A percentile compares a stretch with the other conserved stretches of the same genome.
These are phyloP conservation scores for Sarcophilus harrisii DNA, from an alignment of 2,797 vertebrate genomes.

Conservation along the genomic window DNA sequence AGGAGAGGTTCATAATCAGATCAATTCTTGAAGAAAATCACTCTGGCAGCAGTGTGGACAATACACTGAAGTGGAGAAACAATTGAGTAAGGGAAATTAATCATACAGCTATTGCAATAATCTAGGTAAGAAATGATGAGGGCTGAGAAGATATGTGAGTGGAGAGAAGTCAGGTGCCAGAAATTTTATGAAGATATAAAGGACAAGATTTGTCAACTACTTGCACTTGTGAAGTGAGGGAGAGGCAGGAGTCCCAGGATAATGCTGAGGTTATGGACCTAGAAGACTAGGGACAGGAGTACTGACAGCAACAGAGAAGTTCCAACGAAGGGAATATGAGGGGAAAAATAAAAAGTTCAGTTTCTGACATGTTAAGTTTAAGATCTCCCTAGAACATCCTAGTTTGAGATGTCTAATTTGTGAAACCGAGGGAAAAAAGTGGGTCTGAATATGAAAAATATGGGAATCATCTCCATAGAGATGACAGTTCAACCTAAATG, in stretches of 20 bases:
- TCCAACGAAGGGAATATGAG: neutral
- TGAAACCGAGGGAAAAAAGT: neutral
- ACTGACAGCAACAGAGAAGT: neutral
- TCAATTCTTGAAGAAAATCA: neutral
- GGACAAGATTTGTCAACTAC: neutral
- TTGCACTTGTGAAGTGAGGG: neutral
- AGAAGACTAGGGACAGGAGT: neutral
- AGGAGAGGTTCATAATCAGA: neutral
- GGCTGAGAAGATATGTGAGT: neutral
- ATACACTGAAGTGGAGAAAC: neutral
- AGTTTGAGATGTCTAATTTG: neutral
- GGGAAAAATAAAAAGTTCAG: neutral
- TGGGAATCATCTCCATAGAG: neutral
- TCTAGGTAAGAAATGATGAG: neutral
- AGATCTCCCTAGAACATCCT: neutral
- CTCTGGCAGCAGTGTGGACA: neutral
- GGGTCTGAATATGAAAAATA: neutral
- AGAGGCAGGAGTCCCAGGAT: neutral
- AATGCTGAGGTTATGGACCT: neutral
- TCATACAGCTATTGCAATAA: neutral
- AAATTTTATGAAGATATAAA: neutral
- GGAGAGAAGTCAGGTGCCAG: neutral
- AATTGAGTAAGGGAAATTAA: neutral
- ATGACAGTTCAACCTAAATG: neutral
- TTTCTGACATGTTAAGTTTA: neutral